Base-by-base conservation (phyloP, 2,888 invertebrate species). In the Meiosimyza decipiens region DNA sequence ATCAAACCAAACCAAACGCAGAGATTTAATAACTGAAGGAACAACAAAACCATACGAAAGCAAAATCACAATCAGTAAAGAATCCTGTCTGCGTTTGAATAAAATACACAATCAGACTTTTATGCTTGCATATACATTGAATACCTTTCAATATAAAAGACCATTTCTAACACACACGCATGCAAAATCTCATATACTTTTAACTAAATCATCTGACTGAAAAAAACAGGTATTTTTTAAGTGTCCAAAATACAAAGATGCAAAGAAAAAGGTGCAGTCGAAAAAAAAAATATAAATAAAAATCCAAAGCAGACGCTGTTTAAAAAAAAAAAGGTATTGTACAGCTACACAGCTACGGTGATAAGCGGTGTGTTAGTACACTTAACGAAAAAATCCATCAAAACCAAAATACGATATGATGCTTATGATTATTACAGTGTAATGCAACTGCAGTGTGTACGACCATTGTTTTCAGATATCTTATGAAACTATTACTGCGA, bases 31-130 rank as follows among this genome's bases (percentile, higher is more conserved):
- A 18, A 13, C 18, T 16, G 22, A 12, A 12, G 18, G 11, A 55
- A 55, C 55, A 22, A 55, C 28, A 6, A 55, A 18, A 55, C 22
- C 1, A 7, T 55, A 40, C 40, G 9, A 22, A 51, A 3, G 16
- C 40, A 54, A 65, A 52, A 50, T 50, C 15, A 51, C 66, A 66
- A 66, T 67, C 67, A 67, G 54, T 54, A 67, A 67, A 57, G 67
- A 67, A 57, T 67, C 67, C 67, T 57, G 55, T 7, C 67, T 47
- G 47, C 49, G 67, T 55, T 67, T 57, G 55, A 55, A 55, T 33
- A 67, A 55, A 57, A 57, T 15, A 65, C 33, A 22, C 51, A 51
- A 40, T 40, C 65, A 65, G 13, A 65, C 33, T 40, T 40, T 40
- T 2, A 65, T 33, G 33, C 51, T 51, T 22, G 57, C 47, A 47